Base-by-base conservation (phyloP, 2,888 invertebrate species). In the Noctua janthina region DNA sequence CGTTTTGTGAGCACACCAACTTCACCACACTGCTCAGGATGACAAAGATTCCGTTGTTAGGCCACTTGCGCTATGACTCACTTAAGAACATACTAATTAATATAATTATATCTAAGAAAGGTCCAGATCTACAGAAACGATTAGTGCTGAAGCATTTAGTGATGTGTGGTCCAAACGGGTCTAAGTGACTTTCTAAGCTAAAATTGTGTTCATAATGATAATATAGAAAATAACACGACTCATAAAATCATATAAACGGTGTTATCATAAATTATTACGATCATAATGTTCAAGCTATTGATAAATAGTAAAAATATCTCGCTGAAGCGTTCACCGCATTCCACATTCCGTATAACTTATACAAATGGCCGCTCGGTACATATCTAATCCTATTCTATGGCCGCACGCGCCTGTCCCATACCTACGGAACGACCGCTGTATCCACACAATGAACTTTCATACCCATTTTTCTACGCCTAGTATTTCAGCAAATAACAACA, bases 321-420 rank as follows among this genome's bases (percentile, higher is more conserved):
- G 13, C 69, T 17, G 10, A 49, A 76, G 54, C 70, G 73, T 85
- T 88, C 86, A 90, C 80, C 85, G 73, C n/a, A 86, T 86, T 87
- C 83, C 83, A 86, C 83, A 90, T 86, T 78, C 68, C 78, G 74
- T 17, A 84, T 83, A 83, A 87, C 68, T 86, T 76, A 77, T 76
- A 83, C 76, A 86, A 82, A 84, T 84, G 66, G 75, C 72, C 59
- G 54, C 70, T 39, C 39, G 20, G 76, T 72, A 85, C 81, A 64
- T 73, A 80, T 67, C 80, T 83, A 82, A 83, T 82, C 76, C 83
- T 80, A 81, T 81, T 74, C 69, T 54, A 39, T 46, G 46, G 43
- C 11, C 43, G 17, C 49, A 39, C 72, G 76, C 43, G 66, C 11
- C 10, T 74, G 70, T 83, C 82, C 74, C 80, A 71, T 76, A 81